Evolutionary conservation across 2,113 vertebrate genomes (phyloP).

Genomic region (Cyanoliseus patagonus): DNA sequence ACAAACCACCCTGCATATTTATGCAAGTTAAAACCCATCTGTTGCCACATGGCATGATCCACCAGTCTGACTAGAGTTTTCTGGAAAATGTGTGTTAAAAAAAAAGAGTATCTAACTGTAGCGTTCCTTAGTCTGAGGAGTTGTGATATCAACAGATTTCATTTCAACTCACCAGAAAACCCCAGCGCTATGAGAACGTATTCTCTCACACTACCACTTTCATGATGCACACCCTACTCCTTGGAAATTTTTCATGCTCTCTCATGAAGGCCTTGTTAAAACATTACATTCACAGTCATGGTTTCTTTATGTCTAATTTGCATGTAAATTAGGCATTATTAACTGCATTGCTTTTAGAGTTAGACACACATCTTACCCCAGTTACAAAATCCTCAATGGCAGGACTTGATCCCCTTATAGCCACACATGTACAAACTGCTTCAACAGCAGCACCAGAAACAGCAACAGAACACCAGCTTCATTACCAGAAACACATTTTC

Average conservation of each 20-base stretch:
- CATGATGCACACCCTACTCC: neutral
- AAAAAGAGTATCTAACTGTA: neutral
- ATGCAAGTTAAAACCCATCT: conserved; percentile 35
- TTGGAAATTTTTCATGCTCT: neutral
- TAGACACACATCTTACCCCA: neutral
- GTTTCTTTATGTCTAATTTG: neutral
- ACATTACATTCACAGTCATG: neutral
- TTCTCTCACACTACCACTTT: neutral
- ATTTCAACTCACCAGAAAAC: neutral
- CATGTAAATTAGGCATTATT: neutral
- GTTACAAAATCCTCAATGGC: neutral
- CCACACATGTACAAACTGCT: rapidly evolving
- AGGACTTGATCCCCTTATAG: neutral
- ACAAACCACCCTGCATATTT: neutral
- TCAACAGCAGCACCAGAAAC: neutral
- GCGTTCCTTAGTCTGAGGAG: neutral
- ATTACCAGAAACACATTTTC: neutral
- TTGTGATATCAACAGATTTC: neutral
- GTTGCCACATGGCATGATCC: neutral
- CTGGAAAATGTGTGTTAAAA: neutral
- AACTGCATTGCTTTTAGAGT: neutral
- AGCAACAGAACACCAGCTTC: neutral
- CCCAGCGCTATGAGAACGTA: neutral
- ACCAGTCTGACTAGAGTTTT: neutral
- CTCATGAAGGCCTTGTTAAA: neutral